Evolutionary conservation across 2,113 vertebrate genomes (phyloP), one percentile per base, ranked within the genome.

Genomic region (Dendropsophus ebraccatus): DNA sequence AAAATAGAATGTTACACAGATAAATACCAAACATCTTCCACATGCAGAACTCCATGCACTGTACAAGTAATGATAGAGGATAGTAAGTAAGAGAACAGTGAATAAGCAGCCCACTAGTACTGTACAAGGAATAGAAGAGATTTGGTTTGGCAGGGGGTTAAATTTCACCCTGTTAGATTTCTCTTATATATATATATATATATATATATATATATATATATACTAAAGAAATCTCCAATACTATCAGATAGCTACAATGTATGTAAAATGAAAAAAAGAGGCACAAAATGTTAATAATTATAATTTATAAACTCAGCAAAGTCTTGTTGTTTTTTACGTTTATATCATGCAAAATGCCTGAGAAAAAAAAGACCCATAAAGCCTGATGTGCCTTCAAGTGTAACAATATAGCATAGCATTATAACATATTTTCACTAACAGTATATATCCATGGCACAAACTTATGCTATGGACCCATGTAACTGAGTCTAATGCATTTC

Each of bases 401-500:
- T 60, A 25, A 41, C 30, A 79, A 58, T 50, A 21, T 52, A 70
- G 16, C 67, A 16, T 74, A 32, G 35, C 50, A 83, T 73, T 37
- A 78, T 35, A 58, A 60, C 10, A 56, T 83, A 72, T 83, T 83
- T 6, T 83, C 65, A 32, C 62, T n/a, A 7, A 54, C 41, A 49
- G 58, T 69, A 69, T 28, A 52, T 32, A 69, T 50, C 69, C 30
- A 52, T 72, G 67, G 23, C 69, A 41, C 50, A 83, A n/a, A 50
- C 11, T 17, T 58, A 56, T 70, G 11, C 60, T 62, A 60, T 28
- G 52, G 50, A 70, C 62, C 49, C 13, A n/a, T 37, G 16, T 69
- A n/a, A 41, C 67, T 58, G 32, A 54, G 69, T 83, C 82, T 41
- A 41, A 35, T 83, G 69, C 82, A 32, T 37, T 56, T 35, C 65